Evolutionary conservation across 2,888 invertebrate species (phyloP).

Genomic region (Scaptodrosophila latifasciaeformis): DNA sequence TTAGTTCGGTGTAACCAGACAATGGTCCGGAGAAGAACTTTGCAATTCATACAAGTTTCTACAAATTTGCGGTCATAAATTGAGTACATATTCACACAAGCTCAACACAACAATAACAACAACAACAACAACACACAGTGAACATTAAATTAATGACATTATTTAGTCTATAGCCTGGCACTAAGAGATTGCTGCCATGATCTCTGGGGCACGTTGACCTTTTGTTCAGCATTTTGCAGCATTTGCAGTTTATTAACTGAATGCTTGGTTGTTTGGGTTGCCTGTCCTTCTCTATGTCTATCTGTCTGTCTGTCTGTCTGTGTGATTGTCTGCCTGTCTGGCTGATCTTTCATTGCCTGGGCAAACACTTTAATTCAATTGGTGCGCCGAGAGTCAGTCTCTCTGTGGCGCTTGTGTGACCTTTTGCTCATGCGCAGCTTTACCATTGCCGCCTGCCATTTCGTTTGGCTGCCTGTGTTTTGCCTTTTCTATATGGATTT

Average conservation of each 20-base stretch:
- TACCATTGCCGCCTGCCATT: conserved; percentile 6
- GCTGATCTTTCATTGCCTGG: conserved; percentile 20
- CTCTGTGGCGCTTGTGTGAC: conserved; percentile 43
- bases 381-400: conserved; percentile 17
- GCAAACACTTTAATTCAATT: conserved; percentile 57
- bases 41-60: conserved; percentile 6
- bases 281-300: no score
- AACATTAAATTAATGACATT: conserved; percentile 34
- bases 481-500: neutral
- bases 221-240: no score
- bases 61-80: conserved; percentile 65
- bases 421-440: conserved; percentile 41
- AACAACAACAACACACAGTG: conserved; percentile 2
- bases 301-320: no score
- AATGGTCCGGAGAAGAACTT: no score
- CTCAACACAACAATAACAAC: conserved; percentile 33
- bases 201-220: conserved; percentile 1
- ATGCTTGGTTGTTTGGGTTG: no score
- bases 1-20: no score
- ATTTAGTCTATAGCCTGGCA: conserved; percentile 17
- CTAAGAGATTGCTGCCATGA: neutral
- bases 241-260: no score
- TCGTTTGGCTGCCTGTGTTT: conserved; percentile 2
- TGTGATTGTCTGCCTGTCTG: conserved; percentile 26
- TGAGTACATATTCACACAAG: conserved; percentile 40